Conservation (phyloP, 2,113 vertebrate species). For the Andinoacara biseriatus region DNA sequence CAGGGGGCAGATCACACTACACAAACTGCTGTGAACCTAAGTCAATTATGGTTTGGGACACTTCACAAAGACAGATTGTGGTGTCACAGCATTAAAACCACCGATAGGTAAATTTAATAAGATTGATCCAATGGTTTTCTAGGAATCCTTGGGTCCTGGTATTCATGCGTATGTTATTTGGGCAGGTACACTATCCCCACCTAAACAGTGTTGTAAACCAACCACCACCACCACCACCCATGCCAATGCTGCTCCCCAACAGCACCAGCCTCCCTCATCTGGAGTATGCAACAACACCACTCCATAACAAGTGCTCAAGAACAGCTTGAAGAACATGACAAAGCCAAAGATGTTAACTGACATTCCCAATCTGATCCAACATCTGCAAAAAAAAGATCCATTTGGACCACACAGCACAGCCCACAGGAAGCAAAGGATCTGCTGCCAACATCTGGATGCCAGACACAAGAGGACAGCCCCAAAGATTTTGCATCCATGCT, state of each 20-base stretch:
- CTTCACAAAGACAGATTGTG: background rate
- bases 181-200: background rate
- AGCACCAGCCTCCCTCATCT: background rate
- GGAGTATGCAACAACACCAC: background rate
- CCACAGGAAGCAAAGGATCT: background rate
- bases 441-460: background rate
- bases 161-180: background rate
- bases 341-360: background rate
- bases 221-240: background rate
- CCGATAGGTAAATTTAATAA: background rate
- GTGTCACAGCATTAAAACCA: background rate
- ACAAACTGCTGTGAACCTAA: constrained; percentile 1
- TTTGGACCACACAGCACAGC: background rate
- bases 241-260: background rate
- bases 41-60: constrained; percentile 26
- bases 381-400: background rate
- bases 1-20: constrained; percentile 6
- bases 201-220: background rate
- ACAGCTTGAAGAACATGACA: too few species aligned
- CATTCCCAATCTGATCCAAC: background rate
- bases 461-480: background rate
- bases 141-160: background rate
- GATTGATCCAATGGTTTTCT: background rate
- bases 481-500: background rate
- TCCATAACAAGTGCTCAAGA: too few species aligned